These are phyloP conservation scores for Eilema caniola DNA, from an alignment of 2,888 invertebrate species.

Conservation along the genomic window DNA sequence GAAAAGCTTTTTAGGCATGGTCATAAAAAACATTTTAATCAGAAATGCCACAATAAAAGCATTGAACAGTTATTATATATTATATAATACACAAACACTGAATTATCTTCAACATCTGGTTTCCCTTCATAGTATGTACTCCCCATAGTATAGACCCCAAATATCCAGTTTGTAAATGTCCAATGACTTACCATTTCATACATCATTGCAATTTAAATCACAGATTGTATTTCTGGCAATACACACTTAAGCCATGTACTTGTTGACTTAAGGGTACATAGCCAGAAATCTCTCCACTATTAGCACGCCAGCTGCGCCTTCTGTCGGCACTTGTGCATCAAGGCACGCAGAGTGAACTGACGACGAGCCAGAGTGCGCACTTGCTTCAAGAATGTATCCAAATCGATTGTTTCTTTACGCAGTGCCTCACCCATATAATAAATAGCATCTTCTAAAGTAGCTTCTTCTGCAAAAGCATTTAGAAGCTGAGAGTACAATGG, in stretches of 20 bases:
- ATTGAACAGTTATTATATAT: not conserved
- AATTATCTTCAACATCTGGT: not conserved
- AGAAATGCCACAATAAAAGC: constrained; percentile 1
- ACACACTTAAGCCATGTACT: constrained; percentile 19
- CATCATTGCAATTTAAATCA: constrained; percentile 47
- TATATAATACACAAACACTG: constrained; percentile 6
- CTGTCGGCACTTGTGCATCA: constrained; percentile 98
- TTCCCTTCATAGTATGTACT: not conserved
- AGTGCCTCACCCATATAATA: constrained; percentile 99
- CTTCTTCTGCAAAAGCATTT: constrained; percentile 98
- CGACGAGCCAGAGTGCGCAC: constrained; percentile 97
- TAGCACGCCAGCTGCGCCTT: constrained; percentile 95
- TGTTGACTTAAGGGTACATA: constrained; percentile 38
- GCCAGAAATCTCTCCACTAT: constrained; percentile 54
- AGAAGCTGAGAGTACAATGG: constrained; percentile 98
- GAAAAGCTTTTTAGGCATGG: not conserved
- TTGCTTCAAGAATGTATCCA: constrained; percentile 98
- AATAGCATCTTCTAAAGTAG: constrained; percentile 99
- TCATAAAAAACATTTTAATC: not conserved
- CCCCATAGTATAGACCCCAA: not conserved
- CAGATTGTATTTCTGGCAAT: constrained; percentile 44
- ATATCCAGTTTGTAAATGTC: constrained; percentile 1
- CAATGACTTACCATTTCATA: constrained; percentile 8
- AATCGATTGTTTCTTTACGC: constrained; percentile 96
- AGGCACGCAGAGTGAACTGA: constrained; percentile 97